Conservation (phyloP, 37 sponge, comb jelly and placozoan species). For the Bolinopsis microptera region DNA sequence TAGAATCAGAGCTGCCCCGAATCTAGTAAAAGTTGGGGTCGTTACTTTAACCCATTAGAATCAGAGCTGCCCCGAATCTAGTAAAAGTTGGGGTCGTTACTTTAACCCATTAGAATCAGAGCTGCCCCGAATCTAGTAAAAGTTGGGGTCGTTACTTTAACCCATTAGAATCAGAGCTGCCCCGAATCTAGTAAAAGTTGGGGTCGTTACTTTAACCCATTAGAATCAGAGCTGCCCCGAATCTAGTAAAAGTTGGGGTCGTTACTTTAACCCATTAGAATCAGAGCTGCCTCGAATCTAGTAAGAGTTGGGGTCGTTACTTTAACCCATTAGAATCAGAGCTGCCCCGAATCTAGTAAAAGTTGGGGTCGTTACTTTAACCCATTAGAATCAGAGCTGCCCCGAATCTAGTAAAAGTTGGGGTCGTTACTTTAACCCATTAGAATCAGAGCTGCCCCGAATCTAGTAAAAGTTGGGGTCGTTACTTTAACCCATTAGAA, state of each 20-base stretch:
- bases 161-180: not conserved
- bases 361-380: not conserved
- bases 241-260: too few relatives aligned
- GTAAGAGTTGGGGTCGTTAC: not conserved
- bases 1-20: not conserved
- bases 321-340: not conserved
- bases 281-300: too few relatives aligned
- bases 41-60: not conserved
- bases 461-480: too few relatives aligned
- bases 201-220: not conserved
- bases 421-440: not conserved
- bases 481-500: not conserved
- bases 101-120: not conserved
- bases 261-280: not conserved
- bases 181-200: too few relatives aligned
- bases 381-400: not conserved
- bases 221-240: not conserved
- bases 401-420: too few relatives aligned
- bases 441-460: not conserved
- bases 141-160: not conserved
- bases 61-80: too few relatives aligned
- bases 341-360: too few relatives aligned
- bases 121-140: too few relatives aligned
- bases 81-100: not conserved
- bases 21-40: too few relatives aligned